Evolutionary conservation across 2,113 vertebrate genomes (phyloP).

Genomic region (Sula dactylatra): DNA sequence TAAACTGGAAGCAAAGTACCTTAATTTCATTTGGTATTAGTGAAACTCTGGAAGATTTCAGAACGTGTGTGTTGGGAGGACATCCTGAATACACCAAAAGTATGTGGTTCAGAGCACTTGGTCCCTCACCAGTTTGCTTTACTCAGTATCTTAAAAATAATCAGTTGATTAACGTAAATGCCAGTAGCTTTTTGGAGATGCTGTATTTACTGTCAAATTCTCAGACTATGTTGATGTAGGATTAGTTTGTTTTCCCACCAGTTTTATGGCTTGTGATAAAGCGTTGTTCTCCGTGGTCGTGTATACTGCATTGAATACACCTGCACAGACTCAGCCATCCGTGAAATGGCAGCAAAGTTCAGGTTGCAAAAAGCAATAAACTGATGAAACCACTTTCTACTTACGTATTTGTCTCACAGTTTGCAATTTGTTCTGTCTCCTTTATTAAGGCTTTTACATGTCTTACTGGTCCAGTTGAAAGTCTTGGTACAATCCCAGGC

Average conservation of each 20-base stretch:
- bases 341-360: not conserved
- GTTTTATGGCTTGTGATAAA: not conserved
- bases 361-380: constrained; percentile 46
- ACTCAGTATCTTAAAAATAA: not conserved
- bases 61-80: not conserved
- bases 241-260: not conserved
- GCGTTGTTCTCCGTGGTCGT: not conserved
- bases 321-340: not conserved
- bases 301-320: not conserved
- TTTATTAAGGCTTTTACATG: not conserved
- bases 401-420: not conserved
- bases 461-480: not conserved
- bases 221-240: not conserved
- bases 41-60: not conserved
- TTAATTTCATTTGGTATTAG: not conserved
- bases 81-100: not conserved
- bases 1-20: constrained; percentile 27
- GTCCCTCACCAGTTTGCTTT: not conserved
- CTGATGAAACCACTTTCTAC: constrained; percentile 28
- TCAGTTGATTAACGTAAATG: not conserved
- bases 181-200: not conserved
- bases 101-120: not conserved
- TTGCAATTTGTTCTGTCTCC: not conserved
- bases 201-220: not conserved
- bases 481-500: not conserved